These are phyloP conservation scores for Myiozetetes cayanensis DNA, from an alignment of 2,113 vertebrate genomes.

Conservation along the genomic window DNA sequence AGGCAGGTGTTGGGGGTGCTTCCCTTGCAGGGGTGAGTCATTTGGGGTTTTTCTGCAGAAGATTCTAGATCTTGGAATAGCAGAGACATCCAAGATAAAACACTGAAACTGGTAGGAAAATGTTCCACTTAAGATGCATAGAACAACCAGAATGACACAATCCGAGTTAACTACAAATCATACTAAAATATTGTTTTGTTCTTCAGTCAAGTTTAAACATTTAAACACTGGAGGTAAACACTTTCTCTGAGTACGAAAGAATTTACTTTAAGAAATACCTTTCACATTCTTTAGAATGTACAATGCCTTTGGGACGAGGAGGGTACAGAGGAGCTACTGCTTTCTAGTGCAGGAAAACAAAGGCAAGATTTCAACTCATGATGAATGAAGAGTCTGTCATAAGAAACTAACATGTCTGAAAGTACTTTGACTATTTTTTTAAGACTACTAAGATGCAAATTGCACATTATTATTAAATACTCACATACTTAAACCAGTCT, in stretches of 20 bases:
- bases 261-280: conserved; percentile 23
- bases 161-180: background rate
- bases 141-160: background rate
- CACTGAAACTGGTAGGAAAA: background rate
- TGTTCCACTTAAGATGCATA: fast-evolving
- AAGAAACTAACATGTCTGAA: background rate
- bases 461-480: background rate
- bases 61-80: background rate
- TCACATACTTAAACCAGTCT: background rate
- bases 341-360: background rate
- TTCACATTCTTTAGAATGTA: background rate
- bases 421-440: background rate
- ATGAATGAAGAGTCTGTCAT: background rate
- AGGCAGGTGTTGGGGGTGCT: background rate
- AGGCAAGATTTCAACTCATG: background rate
- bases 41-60: background rate
- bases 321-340: background rate
- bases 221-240: background rate
- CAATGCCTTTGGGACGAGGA: background rate
- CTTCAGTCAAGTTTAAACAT: background rate
- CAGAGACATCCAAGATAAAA: background rate
- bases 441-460: background rate
- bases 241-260: background rate
- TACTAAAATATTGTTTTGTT: background rate
- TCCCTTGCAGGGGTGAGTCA: background rate